Evolutionary conservation across 2,888 invertebrate species (phyloP), one percentile per base, ranked within the genome.

Genomic region (Drosophila sordidula): DNA sequence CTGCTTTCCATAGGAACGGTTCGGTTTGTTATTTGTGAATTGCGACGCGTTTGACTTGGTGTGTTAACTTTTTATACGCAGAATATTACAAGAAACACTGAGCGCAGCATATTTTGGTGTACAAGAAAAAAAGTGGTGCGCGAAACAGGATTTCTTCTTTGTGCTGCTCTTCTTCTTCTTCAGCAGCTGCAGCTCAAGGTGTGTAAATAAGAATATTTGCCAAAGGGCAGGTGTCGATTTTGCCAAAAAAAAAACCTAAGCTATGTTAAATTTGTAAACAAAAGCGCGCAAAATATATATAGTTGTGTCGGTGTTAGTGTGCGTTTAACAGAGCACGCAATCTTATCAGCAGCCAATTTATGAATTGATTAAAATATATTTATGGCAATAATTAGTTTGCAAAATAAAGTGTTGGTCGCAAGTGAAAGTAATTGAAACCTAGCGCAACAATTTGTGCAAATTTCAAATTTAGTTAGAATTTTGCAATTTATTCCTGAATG

Each of bases 381-480:
- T 4, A 42, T 49, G 12, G 36, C 14, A 36, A 34, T 58, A 32
- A 49, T 42, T 58, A 29, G 32, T 38, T 26, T 50, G 39, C 38
- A 42, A 56, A 16, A 14, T 34, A 46, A 11, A 62, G 45, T 34
- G 11, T 11, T 11, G 18, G 36, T 12, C 25, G 56, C 52, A 49
- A 82, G 69, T 65, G 67, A 74, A 74, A 64, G 77, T 70, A 67
- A 77, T 62, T 80, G 50, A 47, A 57, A 51, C 45, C 57, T 41
- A 16, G 39, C 36, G 22, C 42, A 44, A 49, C 26, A 71, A 76
- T 58, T 65, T 42, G 14, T 29, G 47, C 16, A 8, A 34, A 9
- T 55, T 57, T 26, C 9, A 8, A 9, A 29, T 29, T 9, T 22
- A 18, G 22, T 5, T 14, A 11, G 51, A 44, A 39, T 45, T 63